Percentiles rank a stretch among this genome's conserved stretches.
phyloP scores from a whole-genome alignment of 2,888 invertebrate species.

The Palloptera scutellata region DNA sequence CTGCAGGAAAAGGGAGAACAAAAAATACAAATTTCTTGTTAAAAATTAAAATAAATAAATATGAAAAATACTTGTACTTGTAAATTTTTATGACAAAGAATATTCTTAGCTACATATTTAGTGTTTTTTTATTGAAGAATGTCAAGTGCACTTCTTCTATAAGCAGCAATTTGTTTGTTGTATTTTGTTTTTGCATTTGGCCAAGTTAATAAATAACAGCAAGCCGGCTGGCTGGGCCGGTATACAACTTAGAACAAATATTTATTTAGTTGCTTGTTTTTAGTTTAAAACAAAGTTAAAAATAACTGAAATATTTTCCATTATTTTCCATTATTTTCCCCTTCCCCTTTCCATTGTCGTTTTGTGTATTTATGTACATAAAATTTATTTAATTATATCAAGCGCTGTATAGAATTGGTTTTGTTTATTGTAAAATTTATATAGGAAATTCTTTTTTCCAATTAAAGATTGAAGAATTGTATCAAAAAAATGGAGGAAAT shows the following conservation, averaged over 20 bases:
- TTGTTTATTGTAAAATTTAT: too few species aligned
- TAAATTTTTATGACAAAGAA: slow-evolving; percentile 38
- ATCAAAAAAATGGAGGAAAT: too few species aligned
- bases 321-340: too few species aligned
- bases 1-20: not conserved
- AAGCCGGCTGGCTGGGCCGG: not conserved
- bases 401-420: too few species aligned
- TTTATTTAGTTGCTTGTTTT: not conserved
- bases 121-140: slow-evolving; percentile 24
- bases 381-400: too few species aligned
- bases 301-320: too few species aligned
- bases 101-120: slow-evolving; percentile 19
- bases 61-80: slow-evolving; percentile 8
- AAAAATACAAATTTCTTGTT: slow-evolving; percentile 2
- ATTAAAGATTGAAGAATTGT: too few species aligned
- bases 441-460: too few species aligned
- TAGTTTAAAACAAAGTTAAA: not conserved
- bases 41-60: slow-evolving; percentile 29
- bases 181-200: slow-evolving; percentile 8
- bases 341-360: too few species aligned
- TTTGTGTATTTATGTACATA: too few species aligned
- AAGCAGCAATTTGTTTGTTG: slow-evolving; percentile 1
- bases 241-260: not conserved
- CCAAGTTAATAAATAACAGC: slow-evolving; percentile 7
- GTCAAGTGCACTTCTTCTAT: slow-evolving; percentile 36